Base-by-base conservation (phyloP, 2,888 invertebrate genomes). In the Drosophila algonquin region DNA sequence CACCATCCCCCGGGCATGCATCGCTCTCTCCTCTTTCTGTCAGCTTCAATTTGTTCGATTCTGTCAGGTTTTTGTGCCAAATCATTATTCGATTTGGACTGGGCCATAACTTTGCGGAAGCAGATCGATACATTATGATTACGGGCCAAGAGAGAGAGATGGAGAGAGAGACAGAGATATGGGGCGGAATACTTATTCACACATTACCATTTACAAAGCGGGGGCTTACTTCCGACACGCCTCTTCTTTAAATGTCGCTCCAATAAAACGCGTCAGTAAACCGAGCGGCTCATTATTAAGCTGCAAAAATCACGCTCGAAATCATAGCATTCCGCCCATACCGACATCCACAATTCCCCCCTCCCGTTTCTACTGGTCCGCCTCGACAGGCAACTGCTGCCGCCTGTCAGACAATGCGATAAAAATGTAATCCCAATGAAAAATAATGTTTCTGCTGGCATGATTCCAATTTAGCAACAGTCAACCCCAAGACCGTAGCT, bases 401-500 rank as follows among this genome's bases (percentile, higher is more conserved):
- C 81, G 87, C 78, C 84, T 87, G 88, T 91, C 90, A 90, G 69
- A 77, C 76, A 78, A 86, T 77, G 78, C 89, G 88, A 90, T 90
- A 88, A 88, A 90, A 89, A 85, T 87, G 81, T 90, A 91, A 90
- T 91, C 90, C 88, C 75, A 71, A 76, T 73, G 78, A 83, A 87
- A 83, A 90, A 89, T 82, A 85, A 90, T 88, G 85, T 87, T 87
- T 77, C 77, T 77, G 73, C 76, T 73, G 74, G 63, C 82, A 77
- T 76, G 75, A 79, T 79, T 86, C 82, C 82, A 89, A 84, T 89
- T 87, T 81, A 75, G 76, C 76, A 70, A 76, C 58, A 78, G 80
- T 79, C 87, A 77, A 76, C 73, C 79, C 73, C 73, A 56, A 40
- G 54, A 54, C 59, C 60, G 50, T 21, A 52, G 65, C 86, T 87